These are phyloP conservation scores for Poecile montanus DNA, from an alignment of 2,797 vertebrate genomes.

Conservation along the genomic window DNA sequence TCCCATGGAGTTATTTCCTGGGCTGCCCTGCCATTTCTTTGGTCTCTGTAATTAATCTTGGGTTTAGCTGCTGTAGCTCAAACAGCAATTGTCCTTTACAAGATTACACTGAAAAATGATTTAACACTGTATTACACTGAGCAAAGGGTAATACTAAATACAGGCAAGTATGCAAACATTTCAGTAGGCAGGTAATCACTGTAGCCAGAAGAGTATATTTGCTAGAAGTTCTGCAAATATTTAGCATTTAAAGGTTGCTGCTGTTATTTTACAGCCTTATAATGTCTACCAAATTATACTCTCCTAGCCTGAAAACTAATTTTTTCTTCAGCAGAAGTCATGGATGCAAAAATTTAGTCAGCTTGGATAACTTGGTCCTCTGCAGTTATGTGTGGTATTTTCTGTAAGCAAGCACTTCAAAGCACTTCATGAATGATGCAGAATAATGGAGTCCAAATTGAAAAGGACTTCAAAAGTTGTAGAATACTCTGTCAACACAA, in stretches of 20 bases:
- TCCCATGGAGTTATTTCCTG: background rate
- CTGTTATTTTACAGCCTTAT: constrained; percentile 34
- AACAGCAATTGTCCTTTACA: constrained; percentile 50
- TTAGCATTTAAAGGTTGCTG: constrained; percentile 59
- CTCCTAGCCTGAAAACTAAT: background rate
- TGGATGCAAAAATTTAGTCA: background rate
- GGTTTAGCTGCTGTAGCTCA: constrained; percentile 5
- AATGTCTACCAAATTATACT: background rate
- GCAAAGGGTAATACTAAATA: constrained; percentile 26
- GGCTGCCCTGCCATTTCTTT: background rate
- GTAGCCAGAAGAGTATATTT: constrained; percentile 59
- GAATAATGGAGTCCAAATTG: background rate
- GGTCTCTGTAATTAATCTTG: constrained; percentile 8
- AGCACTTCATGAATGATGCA: background rate
- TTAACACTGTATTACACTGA: constrained; percentile 49
- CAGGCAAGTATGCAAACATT: constrained; percentile 51
- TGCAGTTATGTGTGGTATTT: background rate
- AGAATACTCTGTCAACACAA: background rate
- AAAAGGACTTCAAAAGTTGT: background rate
- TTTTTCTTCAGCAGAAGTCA: background rate
- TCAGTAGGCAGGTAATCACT: constrained; percentile 44
- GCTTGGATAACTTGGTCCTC: background rate
- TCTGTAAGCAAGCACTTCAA: background rate
- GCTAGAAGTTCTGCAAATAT: constrained; percentile 60
- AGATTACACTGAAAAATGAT: constrained; percentile 51